A percentile compares a stretch with the other conserved stretches of the same genome.
phyloP scores from a whole-genome alignment of 2,888 invertebrate genomes.

The Hydrotaea diabolus region DNA sequence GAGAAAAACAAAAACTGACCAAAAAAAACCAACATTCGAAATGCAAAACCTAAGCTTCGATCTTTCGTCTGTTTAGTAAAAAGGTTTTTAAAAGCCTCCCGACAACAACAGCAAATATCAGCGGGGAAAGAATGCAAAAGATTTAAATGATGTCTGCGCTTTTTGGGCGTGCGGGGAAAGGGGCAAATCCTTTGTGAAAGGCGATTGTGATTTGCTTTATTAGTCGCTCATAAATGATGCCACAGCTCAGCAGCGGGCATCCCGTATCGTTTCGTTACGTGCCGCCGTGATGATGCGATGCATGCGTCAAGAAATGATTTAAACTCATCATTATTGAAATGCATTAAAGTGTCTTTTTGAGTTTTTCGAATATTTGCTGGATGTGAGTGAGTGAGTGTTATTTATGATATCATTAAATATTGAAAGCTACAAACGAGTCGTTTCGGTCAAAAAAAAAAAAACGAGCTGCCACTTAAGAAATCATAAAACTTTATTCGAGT shows the following conservation, averaged over 20 bases:
- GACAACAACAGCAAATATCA: neutral
- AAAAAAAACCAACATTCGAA: conserved; percentile 31
- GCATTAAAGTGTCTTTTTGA: conserved; percentile 47
- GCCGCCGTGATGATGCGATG: neutral
- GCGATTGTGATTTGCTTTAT: conserved; percentile 58
- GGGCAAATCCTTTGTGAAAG: conserved; percentile 55
- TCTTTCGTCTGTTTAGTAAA: conserved; percentile 36
- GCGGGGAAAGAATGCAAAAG: conserved; percentile 1
- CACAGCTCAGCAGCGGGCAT: neutral
- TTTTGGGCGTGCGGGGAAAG: too few relatives aligned
- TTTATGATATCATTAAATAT: conserved; percentile 61
- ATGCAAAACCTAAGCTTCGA: conserved; percentile 58
- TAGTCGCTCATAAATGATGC: conserved; percentile 49
- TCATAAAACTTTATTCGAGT: conserved; percentile 32
- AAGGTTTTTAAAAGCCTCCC: neutral
- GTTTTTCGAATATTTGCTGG: neutral
- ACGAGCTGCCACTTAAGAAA: conserved; percentile 4
- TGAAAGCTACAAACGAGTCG: conserved; percentile 6
- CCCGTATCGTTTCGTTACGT: neutral
- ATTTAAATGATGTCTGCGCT: neutral
- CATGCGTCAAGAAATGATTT: conserved; percentile 64
- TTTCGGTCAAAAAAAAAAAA: neutral
- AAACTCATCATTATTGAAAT: conserved; percentile 66
- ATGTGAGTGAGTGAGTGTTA: conserved; percentile 47
- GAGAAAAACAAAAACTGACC: neutral